A percentile compares a stretch with the other conserved stretches of the same genome.
Conservation (phyloP, 2,113 vertebrate genomes). For the Mirounga angustirostris region DNA sequence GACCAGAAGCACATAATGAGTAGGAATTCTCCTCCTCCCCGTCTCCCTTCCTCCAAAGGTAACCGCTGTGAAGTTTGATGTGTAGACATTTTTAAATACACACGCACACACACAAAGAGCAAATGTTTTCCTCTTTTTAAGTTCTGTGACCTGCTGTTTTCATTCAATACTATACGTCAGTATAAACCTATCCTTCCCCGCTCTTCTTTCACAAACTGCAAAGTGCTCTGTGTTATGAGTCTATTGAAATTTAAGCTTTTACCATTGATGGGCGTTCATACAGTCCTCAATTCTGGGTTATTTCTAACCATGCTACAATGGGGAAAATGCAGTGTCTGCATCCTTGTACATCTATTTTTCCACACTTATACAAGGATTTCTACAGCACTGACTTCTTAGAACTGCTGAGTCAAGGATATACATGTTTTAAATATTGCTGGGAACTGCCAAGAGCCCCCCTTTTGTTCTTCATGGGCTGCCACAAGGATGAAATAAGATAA, state of each 20-base stretch:
- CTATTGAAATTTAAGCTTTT: background rate
- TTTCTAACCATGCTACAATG: background rate
- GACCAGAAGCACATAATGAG: background rate
- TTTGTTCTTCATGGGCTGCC: background rate
- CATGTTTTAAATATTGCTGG: background rate
- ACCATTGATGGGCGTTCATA: background rate
- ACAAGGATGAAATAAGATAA: background rate
- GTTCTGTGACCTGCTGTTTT: background rate
- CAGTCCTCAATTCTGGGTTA: background rate
- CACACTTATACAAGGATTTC: background rate
- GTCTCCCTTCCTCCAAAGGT: background rate
- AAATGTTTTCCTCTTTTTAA: background rate
- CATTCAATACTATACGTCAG: background rate
- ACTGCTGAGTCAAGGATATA: conserved; percentile 27
- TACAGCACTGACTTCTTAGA: background rate
- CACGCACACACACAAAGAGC: background rate
- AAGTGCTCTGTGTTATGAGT: background rate
- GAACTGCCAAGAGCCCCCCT: background rate
- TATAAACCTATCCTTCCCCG: background rate
- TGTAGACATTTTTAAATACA: background rate
- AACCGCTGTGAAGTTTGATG: background rate
- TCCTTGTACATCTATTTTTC: background rate
- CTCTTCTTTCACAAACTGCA: background rate
- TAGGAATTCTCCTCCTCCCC: background rate
- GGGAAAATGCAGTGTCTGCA: background rate